Evolutionary conservation across 2,113 vertebrate species (phyloP).

Genomic region (Aramus guarauna): DNA sequence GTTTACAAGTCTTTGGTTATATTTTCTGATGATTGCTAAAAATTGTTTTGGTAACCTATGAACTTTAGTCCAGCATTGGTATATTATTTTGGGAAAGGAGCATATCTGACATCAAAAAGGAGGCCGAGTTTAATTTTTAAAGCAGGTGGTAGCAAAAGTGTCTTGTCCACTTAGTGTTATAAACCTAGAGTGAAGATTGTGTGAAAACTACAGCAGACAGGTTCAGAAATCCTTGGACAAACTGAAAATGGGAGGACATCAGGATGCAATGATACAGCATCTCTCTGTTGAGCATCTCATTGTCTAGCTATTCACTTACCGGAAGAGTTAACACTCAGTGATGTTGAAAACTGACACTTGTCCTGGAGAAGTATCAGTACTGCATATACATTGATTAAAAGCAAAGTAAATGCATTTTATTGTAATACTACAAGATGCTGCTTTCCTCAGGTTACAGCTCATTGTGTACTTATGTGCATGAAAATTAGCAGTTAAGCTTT

Average conservation of each 20-base stretch:
- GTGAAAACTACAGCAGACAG: background rate
- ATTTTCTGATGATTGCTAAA: background rate
- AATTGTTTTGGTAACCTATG: background rate
- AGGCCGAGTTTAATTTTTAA: background rate
- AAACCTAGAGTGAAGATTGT: background rate
- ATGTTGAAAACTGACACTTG: background rate
- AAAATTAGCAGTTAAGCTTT: background rate
- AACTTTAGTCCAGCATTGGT: background rate
- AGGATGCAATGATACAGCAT: background rate
- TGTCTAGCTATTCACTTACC: fast-evolving
- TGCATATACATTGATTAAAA: background rate
- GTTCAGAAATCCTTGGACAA: background rate
- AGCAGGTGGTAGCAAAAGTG: background rate
- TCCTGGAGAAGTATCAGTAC: background rate
- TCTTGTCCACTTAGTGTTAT: background rate
- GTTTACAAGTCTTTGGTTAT: background rate
- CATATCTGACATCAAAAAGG: background rate
- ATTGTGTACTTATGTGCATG: background rate
- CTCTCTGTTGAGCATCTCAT: background rate
- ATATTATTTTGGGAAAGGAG: background rate
- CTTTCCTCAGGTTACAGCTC: background rate
- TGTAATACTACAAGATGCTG: background rate
- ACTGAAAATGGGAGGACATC: background rate
- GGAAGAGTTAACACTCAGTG: background rate
- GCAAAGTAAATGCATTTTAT: background rate